Percentiles rank a stretch among this genome's conserved stretches.
Conservation (phyloP, 2,888 invertebrate species). For the Leucoma salicis region DNA sequence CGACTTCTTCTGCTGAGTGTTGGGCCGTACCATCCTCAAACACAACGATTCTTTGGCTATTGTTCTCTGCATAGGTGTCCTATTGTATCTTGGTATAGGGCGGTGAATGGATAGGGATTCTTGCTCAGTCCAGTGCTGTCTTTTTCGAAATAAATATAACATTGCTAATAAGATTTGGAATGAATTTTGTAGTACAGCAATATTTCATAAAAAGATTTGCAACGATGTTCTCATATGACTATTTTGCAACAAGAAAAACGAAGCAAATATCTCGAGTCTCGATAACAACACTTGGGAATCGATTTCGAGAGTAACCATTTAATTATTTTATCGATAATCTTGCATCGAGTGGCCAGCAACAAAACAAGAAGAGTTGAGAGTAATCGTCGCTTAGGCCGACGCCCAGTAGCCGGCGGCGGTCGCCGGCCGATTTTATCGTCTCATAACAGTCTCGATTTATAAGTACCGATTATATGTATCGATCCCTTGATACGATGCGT, state of each 20-base stretch:
- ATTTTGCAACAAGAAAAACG: conserved; percentile 67
- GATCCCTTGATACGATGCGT: conserved; percentile 67
- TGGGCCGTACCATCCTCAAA: no score
- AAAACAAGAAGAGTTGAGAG: conserved; percentile 71
- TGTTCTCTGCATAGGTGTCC: no score
- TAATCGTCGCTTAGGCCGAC: conserved; percentile 79
- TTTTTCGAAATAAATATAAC: no score
- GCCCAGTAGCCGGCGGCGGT: conserved; percentile 80
- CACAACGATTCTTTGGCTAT: no score
- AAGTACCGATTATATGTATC: conserved; percentile 80
- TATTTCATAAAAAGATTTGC: conserved; percentile 25
- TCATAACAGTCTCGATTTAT: conserved; percentile 81
- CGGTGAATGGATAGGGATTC: no score
- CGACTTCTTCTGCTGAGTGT: no score
- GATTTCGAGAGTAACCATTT: conserved; percentile 82
- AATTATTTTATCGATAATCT: conserved; percentile 83
- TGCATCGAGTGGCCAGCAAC: conserved; percentile 65
- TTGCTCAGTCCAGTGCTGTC: no score
- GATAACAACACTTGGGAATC: conserved; percentile 82
- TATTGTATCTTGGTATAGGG: no score
- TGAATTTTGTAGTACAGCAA: conserved; percentile 18
- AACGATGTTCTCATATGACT: conserved; percentile 34
- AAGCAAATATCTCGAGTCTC: conserved; percentile 69
- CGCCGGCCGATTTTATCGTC: conserved; percentile 76
- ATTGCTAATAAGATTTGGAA: conserved; percentile 27